Conservation (phyloP, 2,797 vertebrate species). For the Gastrophryne carolinensis region DNA sequence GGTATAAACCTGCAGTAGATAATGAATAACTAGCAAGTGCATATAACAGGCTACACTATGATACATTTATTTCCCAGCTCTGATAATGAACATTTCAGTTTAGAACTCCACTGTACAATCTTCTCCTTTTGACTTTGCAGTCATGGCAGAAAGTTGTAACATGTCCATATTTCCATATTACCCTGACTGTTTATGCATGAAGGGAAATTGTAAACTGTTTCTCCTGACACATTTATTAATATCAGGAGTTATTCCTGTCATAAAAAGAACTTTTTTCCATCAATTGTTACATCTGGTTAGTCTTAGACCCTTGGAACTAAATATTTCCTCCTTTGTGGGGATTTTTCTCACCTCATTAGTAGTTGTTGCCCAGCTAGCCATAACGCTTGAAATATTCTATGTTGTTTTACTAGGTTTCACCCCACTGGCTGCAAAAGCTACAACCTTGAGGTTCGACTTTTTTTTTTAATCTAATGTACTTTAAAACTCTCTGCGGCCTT, state of each 20-base stretch:
- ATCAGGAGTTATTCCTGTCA: slow-evolving; percentile 29
- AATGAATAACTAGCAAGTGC: not conserved
- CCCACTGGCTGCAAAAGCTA: slow-evolving; percentile 51
- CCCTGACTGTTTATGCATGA: slow-evolving; percentile 3
- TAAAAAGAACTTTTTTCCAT: slow-evolving; percentile 43
- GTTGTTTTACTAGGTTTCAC: slow-evolving; percentile 53
- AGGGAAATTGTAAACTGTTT: not conserved
- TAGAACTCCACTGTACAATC: not conserved
- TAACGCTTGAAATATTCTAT: slow-evolving; percentile 46
- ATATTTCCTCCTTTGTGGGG: slow-evolving; percentile 46
- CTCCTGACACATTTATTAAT: slow-evolving; percentile 41
- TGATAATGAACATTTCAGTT: not conserved
- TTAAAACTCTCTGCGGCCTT: slow-evolving; percentile 50
- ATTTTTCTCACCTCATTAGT: slow-evolving; percentile 51
- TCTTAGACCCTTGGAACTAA: slow-evolving; percentile 38
- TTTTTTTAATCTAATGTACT: slow-evolving; percentile 50
- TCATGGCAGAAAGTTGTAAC: not conserved
- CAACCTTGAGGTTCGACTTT: slow-evolving; percentile 51
- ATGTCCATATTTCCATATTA: slow-evolving; percentile 22
- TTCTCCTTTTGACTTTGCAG: not conserved
- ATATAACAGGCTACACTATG: not conserved
- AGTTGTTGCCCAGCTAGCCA: slow-evolving; percentile 50
- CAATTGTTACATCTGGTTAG: slow-evolving; percentile 49
- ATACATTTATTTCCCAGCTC: too few species aligned
- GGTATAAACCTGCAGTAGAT: too few species aligned